These are phyloP conservation scores for Clunio marinus DNA, from an alignment of 2,888 invertebrate species.

Conservation along the genomic window DNA sequence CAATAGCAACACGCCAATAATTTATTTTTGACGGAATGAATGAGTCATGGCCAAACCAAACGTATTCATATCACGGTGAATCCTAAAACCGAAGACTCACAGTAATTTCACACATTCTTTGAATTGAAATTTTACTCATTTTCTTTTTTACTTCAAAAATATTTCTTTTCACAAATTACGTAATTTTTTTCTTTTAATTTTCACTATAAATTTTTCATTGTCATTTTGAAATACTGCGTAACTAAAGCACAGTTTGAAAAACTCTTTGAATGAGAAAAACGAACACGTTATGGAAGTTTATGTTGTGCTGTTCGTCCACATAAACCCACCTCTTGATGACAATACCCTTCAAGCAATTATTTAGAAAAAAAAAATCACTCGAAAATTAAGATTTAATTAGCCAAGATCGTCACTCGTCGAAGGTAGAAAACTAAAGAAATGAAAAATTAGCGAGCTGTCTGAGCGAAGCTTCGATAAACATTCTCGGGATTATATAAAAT, in stretches of 20 bases:
- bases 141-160: slow-evolving; percentile 4
- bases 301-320: too few species aligned
- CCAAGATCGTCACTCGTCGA: slow-evolving; percentile 23
- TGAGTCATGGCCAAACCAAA: too few species aligned
- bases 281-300: too few species aligned
- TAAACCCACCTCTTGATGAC: too few species aligned
- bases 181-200: slow-evolving; percentile 20
- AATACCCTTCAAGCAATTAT: too few species aligned
- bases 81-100: not conserved
- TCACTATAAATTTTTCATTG: not conserved
- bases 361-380: not conserved
- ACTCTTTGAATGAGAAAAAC: too few species aligned
- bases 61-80: not conserved
- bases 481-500: slow-evolving; percentile 9
- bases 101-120: not conserved
- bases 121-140: not conserved
- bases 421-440: slow-evolving; percentile 35
- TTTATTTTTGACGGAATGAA: too few species aligned
- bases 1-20: too few species aligned
- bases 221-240: too few species aligned
- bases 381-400: not conserved
- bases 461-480: not conserved
- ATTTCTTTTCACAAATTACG: slow-evolving; percentile 32
- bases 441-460: slow-evolving; percentile 28
- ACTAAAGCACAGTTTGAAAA: too few species aligned